Percentiles rank a stretch among this genome's conserved stretches.
phyloP scores from a whole-genome alignment of 2,113 vertebrate genomes.

The Sturnira hondurensis region DNA sequence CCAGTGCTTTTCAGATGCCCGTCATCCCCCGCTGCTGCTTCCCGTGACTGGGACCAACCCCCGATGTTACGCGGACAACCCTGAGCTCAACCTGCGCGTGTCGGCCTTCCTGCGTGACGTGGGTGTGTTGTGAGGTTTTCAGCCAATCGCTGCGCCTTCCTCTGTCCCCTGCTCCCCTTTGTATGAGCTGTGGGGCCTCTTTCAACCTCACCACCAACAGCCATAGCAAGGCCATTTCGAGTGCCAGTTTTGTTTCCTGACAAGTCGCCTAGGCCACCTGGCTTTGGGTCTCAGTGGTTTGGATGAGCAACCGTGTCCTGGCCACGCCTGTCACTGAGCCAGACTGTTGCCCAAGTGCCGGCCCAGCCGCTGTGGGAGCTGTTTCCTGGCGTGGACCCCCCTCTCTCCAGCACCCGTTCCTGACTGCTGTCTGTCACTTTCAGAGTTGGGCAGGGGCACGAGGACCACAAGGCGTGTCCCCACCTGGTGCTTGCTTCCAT shows the following conservation, averaged over 20 bases:
- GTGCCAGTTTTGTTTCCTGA: background rate
- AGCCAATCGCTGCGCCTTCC: too few relatives aligned
- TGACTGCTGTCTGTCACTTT: background rate
- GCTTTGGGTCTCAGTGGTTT: background rate
- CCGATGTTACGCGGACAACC: background rate
- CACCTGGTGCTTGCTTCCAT: background rate
- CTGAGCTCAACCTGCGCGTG: rapidly evolving
- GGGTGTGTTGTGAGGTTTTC: rapidly evolving
- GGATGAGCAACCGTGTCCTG: too few relatives aligned
- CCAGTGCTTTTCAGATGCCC: background rate
- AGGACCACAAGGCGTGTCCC: background rate
- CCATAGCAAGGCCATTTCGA: background rate
- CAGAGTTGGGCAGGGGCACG: rapidly evolving
- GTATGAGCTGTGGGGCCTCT: background rate
- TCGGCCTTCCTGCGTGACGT: rapidly evolving
- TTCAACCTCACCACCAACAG: background rate
- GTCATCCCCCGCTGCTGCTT: background rate
- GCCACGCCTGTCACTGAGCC: background rate
- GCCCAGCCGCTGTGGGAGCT: rapidly evolving
- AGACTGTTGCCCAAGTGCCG: rapidly evolving
- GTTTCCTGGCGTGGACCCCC: background rate
- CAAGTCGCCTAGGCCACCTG: rapidly evolving
- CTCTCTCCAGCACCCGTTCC: background rate
- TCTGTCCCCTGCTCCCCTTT: too few relatives aligned
- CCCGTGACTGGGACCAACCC: rapidly evolving